phyloP scores from a whole-genome alignment of 2,113 vertebrate species.

The Acrocephalus kingi region DNA sequence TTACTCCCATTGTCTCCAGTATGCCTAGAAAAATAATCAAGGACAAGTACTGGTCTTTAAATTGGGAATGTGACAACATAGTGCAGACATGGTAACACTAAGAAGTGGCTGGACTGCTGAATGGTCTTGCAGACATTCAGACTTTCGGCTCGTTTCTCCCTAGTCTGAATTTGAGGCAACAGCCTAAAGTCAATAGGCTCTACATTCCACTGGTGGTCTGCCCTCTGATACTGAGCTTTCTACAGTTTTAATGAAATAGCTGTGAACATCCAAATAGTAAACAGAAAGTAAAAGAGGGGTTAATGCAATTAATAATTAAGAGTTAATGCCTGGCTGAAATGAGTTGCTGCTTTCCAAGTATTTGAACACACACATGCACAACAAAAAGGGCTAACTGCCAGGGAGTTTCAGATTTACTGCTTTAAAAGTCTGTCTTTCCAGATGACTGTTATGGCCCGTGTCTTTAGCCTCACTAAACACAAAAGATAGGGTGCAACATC shows the following conservation, averaged over 20 bases:
- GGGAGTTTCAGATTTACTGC: not conserved
- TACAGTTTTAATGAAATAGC: not conserved
- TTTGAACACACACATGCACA: not conserved
- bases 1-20: not conserved
- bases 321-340: not conserved
- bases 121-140: not conserved
- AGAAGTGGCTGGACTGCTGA: not conserved
- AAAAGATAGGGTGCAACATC: not conserved
- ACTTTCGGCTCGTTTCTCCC: not conserved
- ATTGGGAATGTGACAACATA: not conserved
- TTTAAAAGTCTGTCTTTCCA: not conserved
- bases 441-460: not conserved
- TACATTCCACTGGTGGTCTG: not conserved
- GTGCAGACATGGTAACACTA: not conserved
- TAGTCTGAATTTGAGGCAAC: not conserved
- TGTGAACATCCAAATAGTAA: not conserved
- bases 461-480: constrained; percentile 1
- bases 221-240: not conserved
- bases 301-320: not conserved
- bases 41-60: not conserved
- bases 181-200: not conserved
- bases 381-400: not conserved
- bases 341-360: not conserved
- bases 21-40: not conserved
- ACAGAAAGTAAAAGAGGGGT: not conserved